phyloP scores from a whole-genome alignment of 2,797 vertebrate species.

The Sebastes vulpes region DNA sequence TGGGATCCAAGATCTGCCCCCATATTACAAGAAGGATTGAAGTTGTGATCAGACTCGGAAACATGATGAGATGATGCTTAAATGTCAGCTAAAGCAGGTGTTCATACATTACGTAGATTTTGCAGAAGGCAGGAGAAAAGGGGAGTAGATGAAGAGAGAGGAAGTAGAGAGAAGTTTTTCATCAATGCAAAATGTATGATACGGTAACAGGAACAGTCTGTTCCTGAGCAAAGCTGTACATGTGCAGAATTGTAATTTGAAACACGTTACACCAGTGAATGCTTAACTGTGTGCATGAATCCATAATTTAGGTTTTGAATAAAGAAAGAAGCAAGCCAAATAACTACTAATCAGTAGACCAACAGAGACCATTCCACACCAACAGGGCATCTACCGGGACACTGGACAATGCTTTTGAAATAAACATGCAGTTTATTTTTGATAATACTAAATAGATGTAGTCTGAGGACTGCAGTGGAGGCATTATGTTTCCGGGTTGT shows the following conservation, averaged over 20 bases:
- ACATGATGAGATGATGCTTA: constrained; percentile 22
- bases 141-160: background rate
- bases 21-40: constrained; percentile 8
- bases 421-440: background rate
- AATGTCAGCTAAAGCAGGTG: constrained; percentile 48
- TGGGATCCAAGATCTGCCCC: background rate
- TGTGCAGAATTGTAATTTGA: background rate
- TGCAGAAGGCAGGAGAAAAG: background rate
- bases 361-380: background rate
- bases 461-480: too few relatives aligned
- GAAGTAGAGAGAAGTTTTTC: background rate
- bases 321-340: background rate
- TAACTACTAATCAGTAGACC: background rate
- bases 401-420: background rate
- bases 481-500: too few relatives aligned
- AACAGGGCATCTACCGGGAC: background rate
- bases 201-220: background rate
- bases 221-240: background rate
- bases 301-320: background rate
- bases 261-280: background rate
- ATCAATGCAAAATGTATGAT: background rate
- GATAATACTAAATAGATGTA: background rate
- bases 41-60: constrained; percentile 28
- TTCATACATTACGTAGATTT: background rate
- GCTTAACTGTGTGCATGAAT: background rate